These are phyloP conservation scores for Drosophila kurseongensis DNA, from an alignment of 1,140 invertebrate genomes.

Conservation along the genomic window DNA sequence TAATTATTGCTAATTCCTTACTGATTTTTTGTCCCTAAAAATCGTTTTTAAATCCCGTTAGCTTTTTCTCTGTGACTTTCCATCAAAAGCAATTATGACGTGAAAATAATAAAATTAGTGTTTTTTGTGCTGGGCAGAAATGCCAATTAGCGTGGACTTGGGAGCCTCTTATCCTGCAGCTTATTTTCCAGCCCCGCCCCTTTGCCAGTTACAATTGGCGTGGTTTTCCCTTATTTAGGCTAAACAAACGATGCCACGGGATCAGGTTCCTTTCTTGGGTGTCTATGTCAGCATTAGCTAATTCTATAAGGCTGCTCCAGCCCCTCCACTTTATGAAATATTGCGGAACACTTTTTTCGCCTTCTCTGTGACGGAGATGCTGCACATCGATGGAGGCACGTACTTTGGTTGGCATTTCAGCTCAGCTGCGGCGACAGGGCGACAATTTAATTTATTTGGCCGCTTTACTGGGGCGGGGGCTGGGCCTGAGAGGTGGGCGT, in stretches of 20 bases:
- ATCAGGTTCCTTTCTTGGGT: constrained; percentile 70
- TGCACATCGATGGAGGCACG: constrained; percentile 63
- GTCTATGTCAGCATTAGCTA: constrained; percentile 78
- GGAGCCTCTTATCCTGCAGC: constrained; percentile 11
- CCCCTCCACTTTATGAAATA: constrained; percentile 69
- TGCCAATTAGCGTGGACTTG: constrained; percentile 37
- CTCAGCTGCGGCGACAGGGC: constrained; percentile 73
- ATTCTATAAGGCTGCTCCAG: constrained; percentile 50
- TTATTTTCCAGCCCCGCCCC: not conserved
- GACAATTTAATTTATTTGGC: constrained; percentile 82
- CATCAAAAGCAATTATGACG: constrained; percentile 13
- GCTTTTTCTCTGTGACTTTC: constrained; percentile 8
- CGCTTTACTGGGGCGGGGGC: constrained; percentile 32
- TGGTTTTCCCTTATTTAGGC: constrained; percentile 46
- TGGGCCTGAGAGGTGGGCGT: constrained; percentile 19
- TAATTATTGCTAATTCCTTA: constrained; percentile 5
- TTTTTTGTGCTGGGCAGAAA: constrained; percentile 1
- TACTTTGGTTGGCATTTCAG: constrained; percentile 80
- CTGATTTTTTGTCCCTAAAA: not conserved
- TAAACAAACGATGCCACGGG: constrained; percentile 62
- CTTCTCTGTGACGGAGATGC: constrained; percentile 28
- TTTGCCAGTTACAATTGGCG: constrained; percentile 27
- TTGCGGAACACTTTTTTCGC: constrained; percentile 60
- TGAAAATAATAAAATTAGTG: constrained; percentile 17
- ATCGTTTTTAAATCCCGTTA: constrained; percentile 7